Evolutionary conservation across 2,797 vertebrate genomes (phyloP).

Genomic region (Delichon dasypus): DNA sequence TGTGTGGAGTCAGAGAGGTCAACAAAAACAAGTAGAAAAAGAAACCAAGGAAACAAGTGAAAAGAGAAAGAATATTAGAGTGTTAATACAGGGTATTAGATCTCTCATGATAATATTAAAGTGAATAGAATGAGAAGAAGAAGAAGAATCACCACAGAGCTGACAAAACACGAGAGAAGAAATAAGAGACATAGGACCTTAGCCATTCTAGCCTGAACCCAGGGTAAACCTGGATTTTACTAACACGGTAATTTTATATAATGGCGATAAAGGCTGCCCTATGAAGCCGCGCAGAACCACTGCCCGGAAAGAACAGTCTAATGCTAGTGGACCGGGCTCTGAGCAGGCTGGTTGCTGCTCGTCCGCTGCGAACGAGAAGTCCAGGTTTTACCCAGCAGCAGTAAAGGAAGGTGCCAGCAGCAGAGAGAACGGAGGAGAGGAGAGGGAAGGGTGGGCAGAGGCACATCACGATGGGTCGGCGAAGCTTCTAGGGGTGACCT

Average conservation of each 20-base stretch:
- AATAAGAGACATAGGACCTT: background rate
- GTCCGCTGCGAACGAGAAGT: background rate
- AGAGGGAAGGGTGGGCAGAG: background rate
- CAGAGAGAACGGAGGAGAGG: background rate
- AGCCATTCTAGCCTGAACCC: background rate
- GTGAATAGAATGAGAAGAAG: background rate
- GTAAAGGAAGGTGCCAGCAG: background rate
- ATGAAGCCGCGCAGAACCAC: accelerated
- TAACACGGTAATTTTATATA: accelerated
- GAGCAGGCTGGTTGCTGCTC: background rate
- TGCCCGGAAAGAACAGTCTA: too few species aligned
- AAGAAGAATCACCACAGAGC: background rate
- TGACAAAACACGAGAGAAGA: background rate
- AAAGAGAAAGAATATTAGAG: background rate
- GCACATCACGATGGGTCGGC: background rate
- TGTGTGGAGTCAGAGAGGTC: constrained; percentile 12
- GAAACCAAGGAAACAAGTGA: constrained; percentile 34
- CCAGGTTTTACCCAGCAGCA: background rate
- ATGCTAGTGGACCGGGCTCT: accelerated
- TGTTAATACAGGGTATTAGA: background rate
- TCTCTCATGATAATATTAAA: background rate
- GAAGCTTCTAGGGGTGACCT: background rate
- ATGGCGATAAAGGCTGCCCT: background rate
- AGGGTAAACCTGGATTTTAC: background rate
- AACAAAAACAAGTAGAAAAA: constrained; percentile 40